A percentile compares a stretch with the other conserved stretches of the same genome.
phyloP scores from a whole-genome alignment of 2,113 vertebrate species.

The Corapipo altera region DNA sequence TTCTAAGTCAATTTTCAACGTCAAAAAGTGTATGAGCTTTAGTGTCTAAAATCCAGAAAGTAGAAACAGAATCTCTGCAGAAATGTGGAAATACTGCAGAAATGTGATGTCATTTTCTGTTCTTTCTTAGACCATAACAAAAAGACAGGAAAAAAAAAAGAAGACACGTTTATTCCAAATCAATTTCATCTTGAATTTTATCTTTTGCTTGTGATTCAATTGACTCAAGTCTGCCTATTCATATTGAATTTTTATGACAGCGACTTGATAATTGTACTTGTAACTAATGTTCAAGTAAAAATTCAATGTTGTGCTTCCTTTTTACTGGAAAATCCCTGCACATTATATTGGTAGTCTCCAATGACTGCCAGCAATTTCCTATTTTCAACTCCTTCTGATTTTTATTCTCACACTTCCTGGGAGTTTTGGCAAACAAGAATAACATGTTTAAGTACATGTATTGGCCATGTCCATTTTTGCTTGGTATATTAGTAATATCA shows the following conservation, averaged over 20 bases:
- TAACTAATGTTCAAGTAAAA: background rate
- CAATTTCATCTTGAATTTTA: conserved; percentile 10
- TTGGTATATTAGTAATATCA: background rate
- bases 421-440: background rate
- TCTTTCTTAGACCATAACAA: background rate
- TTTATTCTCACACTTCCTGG: background rate
- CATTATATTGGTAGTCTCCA: background rate
- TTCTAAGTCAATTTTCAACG: background rate
- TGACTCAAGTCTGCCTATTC: background rate
- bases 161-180: background rate
- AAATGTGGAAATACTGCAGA: background rate
- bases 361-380: background rate
- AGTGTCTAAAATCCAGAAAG: background rate
- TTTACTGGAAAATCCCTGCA: background rate
- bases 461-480: background rate
- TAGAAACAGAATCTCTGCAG: background rate
- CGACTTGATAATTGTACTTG: background rate
- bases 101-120: background rate
- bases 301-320: background rate
- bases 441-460: background rate
- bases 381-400: background rate
- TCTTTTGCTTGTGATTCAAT: background rate
- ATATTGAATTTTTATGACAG: background rate
- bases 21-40: background rate
- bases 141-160: background rate